Conservation (phyloP, 2,888 invertebrate species). For the Pilophorus perplexus region DNA sequence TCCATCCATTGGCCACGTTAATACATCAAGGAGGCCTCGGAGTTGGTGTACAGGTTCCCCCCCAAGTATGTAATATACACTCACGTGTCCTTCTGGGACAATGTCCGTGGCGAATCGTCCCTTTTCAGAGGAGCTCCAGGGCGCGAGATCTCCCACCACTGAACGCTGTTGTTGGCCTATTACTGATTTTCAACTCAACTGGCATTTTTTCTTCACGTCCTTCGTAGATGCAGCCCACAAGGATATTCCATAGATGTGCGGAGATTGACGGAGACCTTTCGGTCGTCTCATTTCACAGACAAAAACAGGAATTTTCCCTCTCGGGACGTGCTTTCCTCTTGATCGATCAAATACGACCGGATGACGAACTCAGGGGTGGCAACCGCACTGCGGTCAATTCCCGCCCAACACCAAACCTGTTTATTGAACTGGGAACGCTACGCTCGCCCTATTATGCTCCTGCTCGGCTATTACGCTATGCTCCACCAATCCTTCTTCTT, state of each 20-base stretch:
- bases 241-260: too few relatives aligned
- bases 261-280: too few relatives aligned
- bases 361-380: not conserved
- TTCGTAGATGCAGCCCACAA: too few relatives aligned
- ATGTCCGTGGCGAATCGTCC: conserved; percentile 18
- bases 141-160: conserved; percentile 3
- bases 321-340: conserved; percentile 3
- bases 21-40: not conserved
- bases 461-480: too few relatives aligned
- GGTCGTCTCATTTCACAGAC: too few relatives aligned
- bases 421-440: conserved; percentile 18
- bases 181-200: conserved; percentile 17
- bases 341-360: conserved; percentile 16
- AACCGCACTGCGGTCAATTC: conserved; percentile 17
- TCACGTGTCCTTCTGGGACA: conserved; percentile 17
- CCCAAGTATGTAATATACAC: conserved; percentile 20
- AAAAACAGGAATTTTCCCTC: too few relatives aligned
- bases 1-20: conserved; percentile 26
- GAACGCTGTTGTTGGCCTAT: too few relatives aligned
- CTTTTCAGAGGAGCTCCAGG: not conserved
- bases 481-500: not conserved
- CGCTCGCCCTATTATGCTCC: too few relatives aligned
- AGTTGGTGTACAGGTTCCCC: not conserved
- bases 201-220: too few relatives aligned
- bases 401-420: conserved; percentile 15